Evolutionary conservation across 2,888 invertebrate genomes (phyloP).

Genomic region (Orchesella flavescens): DNA sequence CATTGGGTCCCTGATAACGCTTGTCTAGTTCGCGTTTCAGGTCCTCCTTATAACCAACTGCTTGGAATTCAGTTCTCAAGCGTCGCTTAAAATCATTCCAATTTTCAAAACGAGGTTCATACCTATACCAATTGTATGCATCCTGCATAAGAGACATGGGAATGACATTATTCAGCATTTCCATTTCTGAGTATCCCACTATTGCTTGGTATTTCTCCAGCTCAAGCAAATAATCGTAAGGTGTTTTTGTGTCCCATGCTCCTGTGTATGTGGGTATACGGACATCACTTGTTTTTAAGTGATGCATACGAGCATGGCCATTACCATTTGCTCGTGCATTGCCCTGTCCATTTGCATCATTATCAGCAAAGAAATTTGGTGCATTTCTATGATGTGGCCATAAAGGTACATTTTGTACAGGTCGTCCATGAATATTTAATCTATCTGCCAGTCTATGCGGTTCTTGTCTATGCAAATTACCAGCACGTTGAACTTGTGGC

Average conservation of each 20-base stretch:
- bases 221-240: constrained; percentile 60
- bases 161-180: constrained; percentile 54
- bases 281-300: constrained; percentile 57
- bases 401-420: background rate
- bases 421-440: too few species aligned
- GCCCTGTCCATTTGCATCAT: too few species aligned
- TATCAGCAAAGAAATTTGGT: too few species aligned
- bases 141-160: constrained; percentile 49
- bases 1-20: constrained; percentile 57
- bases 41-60: constrained; percentile 53
- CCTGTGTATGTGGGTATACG: constrained; percentile 57
- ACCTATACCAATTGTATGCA: constrained; percentile 58
- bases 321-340: too few species aligned
- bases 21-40: constrained; percentile 51
- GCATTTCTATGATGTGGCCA: background rate
- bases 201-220: constrained; percentile 51
- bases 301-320: constrained; percentile 11
- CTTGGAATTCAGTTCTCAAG: constrained; percentile 56
- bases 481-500: too few species aligned
- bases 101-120: constrained; percentile 32
- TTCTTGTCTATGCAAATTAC: too few species aligned
- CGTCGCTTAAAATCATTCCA: constrained; percentile 42
- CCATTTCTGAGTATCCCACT: constrained; percentile 37
- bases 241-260: constrained; percentile 51
- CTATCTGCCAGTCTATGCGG: too few species aligned